Percentiles rank a stretch among this genome's conserved stretches.
Conservation (phyloP, 1,140 invertebrate genomes). For the Danaus plexippus region DNA sequence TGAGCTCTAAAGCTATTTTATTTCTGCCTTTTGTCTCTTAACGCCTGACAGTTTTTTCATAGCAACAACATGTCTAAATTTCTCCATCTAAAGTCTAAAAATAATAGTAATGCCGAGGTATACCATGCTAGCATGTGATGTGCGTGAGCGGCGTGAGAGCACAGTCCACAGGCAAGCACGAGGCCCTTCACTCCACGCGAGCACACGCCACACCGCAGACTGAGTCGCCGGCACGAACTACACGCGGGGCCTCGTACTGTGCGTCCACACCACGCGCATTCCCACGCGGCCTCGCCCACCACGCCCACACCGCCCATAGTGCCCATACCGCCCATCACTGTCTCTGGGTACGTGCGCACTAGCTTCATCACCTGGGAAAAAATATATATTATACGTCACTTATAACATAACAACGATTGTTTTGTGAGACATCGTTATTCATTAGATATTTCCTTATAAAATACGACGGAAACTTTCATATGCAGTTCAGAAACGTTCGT, state of each 20-base stretch:
- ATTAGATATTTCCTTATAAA: too few relatives aligned
- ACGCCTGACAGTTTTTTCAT: too few relatives aligned
- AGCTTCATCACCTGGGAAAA: constrained; percentile 81
- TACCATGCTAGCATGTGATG: constrained; percentile 77
- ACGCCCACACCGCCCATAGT: constrained; percentile 77
- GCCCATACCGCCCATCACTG: constrained; percentile 7
- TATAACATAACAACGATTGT: too few relatives aligned
- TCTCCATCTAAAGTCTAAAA: too few relatives aligned
- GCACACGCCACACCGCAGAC: constrained; percentile 87
- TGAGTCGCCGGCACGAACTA: constrained; percentile 78
- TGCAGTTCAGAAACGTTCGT: too few relatives aligned
- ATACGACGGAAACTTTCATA: too few relatives aligned
- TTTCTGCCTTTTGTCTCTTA: too few relatives aligned
- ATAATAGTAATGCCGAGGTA: too few relatives aligned
- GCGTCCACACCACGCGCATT: constrained; percentile 73
- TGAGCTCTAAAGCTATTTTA: too few relatives aligned
- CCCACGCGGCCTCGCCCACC: constrained; percentile 77
- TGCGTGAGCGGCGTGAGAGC: constrained; percentile 93
- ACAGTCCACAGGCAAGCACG: constrained; percentile 85
- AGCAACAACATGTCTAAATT: too few relatives aligned
- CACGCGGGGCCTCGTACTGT: constrained; percentile 62
- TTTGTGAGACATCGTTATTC: too few relatives aligned
- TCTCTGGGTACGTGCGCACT: constrained; percentile 63
- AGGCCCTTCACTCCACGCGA: constrained; percentile 88
- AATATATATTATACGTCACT: too few relatives aligned